phyloP scores from a whole-genome alignment of 2,797 vertebrate species.

The Sebastes dallii region DNA sequence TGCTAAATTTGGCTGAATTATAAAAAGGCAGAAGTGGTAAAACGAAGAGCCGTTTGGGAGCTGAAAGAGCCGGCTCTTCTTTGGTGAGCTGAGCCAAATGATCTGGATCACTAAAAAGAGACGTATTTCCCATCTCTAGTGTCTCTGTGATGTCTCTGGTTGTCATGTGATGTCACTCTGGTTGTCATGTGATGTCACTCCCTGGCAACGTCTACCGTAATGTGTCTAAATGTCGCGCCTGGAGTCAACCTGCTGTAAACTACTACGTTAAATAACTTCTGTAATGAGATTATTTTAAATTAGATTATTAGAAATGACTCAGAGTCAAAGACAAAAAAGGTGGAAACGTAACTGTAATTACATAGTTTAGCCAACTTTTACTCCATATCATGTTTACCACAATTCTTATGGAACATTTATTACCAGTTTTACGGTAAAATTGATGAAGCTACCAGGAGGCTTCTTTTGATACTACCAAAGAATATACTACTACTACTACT shows the following conservation, averaged over 20 bases:
- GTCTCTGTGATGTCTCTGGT: too few species aligned
- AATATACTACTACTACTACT: neutral
- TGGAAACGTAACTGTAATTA: rapidly evolving
- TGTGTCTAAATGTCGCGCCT: neutral
- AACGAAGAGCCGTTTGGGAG: too few species aligned
- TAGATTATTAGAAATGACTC: neutral
- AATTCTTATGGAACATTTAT: neutral
- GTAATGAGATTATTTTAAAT: too few species aligned
- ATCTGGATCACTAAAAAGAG: too few species aligned
- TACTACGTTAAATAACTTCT: neutral
- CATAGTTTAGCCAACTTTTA: neutral
- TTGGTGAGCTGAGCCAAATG: too few species aligned
- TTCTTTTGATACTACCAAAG: too few species aligned
- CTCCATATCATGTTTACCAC: neutral
- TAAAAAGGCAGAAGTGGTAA: too few species aligned
- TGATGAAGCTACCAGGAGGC: neutral
- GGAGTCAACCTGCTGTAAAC: neutral
- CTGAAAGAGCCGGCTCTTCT: too few species aligned
- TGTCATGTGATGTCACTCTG: neutral
- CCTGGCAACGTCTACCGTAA: slow-evolving; percentile 51
- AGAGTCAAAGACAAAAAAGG: rapidly evolving
- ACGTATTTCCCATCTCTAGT: too few species aligned
- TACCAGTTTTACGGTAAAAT: slow-evolving; percentile 25
- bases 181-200: neutral
- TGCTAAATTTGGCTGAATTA: too few species aligned